Evolutionary conservation across 2,797 vertebrate genomes (phyloP).

Genomic region (Cheracebus regulus): DNA sequence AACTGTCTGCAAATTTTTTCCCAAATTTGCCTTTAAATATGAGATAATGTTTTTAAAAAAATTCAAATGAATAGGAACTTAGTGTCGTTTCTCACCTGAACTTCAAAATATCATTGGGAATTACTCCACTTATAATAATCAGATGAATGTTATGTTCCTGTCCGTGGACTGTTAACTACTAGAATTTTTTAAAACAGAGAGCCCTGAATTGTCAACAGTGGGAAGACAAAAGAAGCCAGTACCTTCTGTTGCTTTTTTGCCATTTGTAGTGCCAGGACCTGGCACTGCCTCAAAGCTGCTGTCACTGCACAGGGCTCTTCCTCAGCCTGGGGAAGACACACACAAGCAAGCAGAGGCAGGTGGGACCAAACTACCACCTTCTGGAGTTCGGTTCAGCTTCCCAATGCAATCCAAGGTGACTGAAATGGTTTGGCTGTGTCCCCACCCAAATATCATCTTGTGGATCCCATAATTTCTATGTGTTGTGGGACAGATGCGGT

Average conservation of each 20-base stretch:
- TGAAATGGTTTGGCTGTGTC: background rate
- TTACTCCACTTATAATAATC: background rate
- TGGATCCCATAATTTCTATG: background rate
- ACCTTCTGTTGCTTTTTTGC: background rate
- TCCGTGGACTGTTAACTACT: background rate
- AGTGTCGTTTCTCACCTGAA: background rate
- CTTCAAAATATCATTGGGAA: background rate
- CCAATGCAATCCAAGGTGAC: background rate
- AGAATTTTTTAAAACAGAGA: background rate
- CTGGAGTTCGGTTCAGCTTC: background rate
- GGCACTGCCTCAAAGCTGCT: background rate
- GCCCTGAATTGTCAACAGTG: background rate
- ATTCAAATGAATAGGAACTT: background rate
- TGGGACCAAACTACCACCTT: background rate
- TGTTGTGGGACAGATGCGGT: background rate
- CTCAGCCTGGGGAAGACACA: background rate
- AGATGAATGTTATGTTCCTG: background rate
- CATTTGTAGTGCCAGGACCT: background rate
- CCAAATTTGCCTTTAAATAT: slow-evolving; percentile 13
- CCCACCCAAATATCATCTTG: background rate
- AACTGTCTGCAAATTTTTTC: background rate
- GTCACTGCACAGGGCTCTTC: background rate
- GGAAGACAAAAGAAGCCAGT: background rate
- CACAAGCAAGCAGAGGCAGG: background rate
- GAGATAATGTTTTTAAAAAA: background rate